Conservation (phyloP, 35 echinoderm and acorn worm genomes). For the Ophiothrix spiculata region DNA sequence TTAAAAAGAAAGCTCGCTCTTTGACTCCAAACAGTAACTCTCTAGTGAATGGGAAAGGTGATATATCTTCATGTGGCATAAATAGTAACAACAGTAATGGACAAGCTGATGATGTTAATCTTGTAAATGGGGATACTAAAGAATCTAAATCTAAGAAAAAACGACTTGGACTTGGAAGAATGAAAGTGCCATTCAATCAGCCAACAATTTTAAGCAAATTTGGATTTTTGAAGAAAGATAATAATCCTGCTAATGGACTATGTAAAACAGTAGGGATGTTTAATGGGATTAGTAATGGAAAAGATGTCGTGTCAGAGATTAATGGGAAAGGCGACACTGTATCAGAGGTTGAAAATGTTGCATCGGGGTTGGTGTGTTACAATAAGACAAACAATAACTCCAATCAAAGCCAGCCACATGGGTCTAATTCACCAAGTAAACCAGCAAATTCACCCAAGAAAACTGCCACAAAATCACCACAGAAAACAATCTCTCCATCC, state of each 20-base stretch:
- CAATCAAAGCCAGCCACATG: not conserved
- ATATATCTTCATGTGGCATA: not conserved
- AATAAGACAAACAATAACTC: not conserved
- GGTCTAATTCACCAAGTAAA: too few species aligned
- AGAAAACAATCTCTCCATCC: not conserved
- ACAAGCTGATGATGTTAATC: not conserved
- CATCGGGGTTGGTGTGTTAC: not conserved
- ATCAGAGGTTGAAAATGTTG: not conserved
- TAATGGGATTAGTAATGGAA: not conserved
- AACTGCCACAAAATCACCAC: not conserved
- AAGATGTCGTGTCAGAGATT: not conserved
- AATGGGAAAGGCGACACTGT: constrained; percentile 12
- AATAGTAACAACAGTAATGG: constrained; percentile 21
- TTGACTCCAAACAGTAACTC: constrained; percentile 55
- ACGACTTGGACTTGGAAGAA: constrained; percentile 68
- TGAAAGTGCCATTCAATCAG: constrained; percentile 48
- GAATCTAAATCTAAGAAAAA: constrained; percentile 50
- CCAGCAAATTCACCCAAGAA: not conserved
- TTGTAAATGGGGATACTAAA: constrained; percentile 6
- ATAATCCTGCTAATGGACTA: not conserved
- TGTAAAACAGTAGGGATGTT: not conserved
- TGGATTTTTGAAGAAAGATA: constrained; percentile 54
- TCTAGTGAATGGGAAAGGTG: constrained; percentile 16
- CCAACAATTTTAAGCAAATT: constrained; percentile 49
- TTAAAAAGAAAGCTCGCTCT: not conserved